Evolutionary conservation across 2,888 invertebrate genomes (phyloP).

Genomic region (Luperina testacea): DNA sequence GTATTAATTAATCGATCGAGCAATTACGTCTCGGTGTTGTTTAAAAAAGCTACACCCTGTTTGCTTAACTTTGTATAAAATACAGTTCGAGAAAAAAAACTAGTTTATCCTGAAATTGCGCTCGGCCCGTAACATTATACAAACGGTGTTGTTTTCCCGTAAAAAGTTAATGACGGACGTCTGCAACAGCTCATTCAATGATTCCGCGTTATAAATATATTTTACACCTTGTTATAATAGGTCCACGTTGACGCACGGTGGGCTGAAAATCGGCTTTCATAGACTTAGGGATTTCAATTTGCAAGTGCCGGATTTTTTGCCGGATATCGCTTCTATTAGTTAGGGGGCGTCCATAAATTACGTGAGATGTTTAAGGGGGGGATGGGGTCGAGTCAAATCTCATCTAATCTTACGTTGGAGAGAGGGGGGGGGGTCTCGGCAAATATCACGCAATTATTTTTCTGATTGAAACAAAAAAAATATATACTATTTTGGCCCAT

Average conservation of each 20-base stretch:
- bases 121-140: conserved; percentile 43
- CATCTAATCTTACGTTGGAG: too few species aligned
- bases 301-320: too few species aligned
- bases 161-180: conserved; percentile 43
- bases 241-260: conserved; percentile 17
- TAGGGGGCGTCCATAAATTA: too few species aligned
- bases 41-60: conserved; percentile 36
- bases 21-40: conserved; percentile 31
- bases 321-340: too few species aligned
- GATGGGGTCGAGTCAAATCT: too few species aligned
- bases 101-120: conserved; percentile 45
- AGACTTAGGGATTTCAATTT: too few species aligned
- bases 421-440: too few species aligned
- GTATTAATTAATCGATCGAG: conserved; percentile 36
- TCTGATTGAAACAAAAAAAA: too few species aligned
- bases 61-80: conserved; percentile 48
- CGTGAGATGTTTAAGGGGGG: too few species aligned
- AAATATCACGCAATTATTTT: too few species aligned
- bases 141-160: conserved; percentile 55
- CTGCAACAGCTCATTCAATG: conserved; percentile 55
- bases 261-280: too few species aligned
- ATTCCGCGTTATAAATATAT: conserved; percentile 53
- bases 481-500: too few species aligned
- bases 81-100: conserved; percentile 27
- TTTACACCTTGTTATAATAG: conserved; percentile 48